phyloP scores from a whole-genome alignment of 1,140 invertebrate genomes.

The Fopius arisanus region DNA sequence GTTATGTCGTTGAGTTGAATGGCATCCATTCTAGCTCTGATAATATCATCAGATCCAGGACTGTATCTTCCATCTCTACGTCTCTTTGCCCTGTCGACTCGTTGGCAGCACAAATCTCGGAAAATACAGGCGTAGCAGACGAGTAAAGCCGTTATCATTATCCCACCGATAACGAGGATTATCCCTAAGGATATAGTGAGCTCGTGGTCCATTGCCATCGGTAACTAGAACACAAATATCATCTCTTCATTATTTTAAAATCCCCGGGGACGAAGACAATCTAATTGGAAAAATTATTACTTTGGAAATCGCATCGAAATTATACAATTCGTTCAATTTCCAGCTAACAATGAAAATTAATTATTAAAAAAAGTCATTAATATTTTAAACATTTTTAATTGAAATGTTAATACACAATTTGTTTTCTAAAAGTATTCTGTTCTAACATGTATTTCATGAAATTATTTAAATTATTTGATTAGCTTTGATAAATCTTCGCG shows the following conservation, averaged over 20 bases:
- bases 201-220: constrained; percentile 42
- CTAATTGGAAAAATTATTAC: too few relatives aligned
- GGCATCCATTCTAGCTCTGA: constrained; percentile 33
- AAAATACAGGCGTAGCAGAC: constrained; percentile 52
- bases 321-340: too few relatives aligned
- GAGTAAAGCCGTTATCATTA: constrained; percentile 46
- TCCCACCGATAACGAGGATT: constrained; percentile 45
- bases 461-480: too few relatives aligned
- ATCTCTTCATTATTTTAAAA: not conserved
- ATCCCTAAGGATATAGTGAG: constrained; percentile 48
- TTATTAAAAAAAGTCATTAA: too few relatives aligned
- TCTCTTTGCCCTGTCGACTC: constrained; percentile 38
- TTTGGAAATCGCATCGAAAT: too few relatives aligned
- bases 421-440: too few relatives aligned
- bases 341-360: too few relatives aligned
- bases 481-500: too few relatives aligned
- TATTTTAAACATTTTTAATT: too few relatives aligned
- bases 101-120: constrained; percentile 47
- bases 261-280: too few relatives aligned
- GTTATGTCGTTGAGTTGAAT: constrained; percentile 52
- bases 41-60: constrained; percentile 31
- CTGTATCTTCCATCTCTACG: constrained; percentile 31
- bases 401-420: too few relatives aligned
- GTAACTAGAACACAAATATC: not conserved
- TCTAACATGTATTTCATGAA: too few relatives aligned